A percentile compares a stretch with the other conserved stretches of the same genome.
phyloP scores from a whole-genome alignment of 2,888 invertebrate genomes.

The Leptinotarsa haldemani region DNA sequence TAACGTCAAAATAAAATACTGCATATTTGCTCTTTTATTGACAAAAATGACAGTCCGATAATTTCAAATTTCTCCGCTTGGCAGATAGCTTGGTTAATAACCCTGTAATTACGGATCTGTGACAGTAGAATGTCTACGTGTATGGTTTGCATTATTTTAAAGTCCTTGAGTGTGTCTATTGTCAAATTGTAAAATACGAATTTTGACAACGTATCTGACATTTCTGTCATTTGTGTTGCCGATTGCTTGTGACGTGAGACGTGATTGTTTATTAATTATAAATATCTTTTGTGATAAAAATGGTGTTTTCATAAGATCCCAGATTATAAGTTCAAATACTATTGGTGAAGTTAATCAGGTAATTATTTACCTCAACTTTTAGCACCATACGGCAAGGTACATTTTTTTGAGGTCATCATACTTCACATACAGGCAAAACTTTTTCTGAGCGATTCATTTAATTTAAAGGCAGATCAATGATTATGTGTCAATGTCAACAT shows the following conservation, averaged over 20 bases:
- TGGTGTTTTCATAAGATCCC: constrained; percentile 42
- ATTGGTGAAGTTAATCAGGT: constrained; percentile 19
- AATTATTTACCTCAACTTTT: constrained; percentile 3
- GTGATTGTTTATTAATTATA: constrained; percentile 43
- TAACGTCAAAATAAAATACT: too few species aligned
- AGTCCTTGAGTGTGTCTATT: not conserved
- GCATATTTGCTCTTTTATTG: too few species aligned
- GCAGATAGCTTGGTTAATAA: too few species aligned
- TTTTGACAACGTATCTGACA: not conserved
- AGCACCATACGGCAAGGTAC: not conserved
- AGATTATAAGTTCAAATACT: constrained; percentile 33
- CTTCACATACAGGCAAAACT: not conserved
- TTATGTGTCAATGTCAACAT: constrained; percentile 11
- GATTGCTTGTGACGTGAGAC: constrained; percentile 34
- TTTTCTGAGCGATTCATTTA: constrained; percentile 9
- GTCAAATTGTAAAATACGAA: not conserved
- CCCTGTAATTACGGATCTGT: too few species aligned
- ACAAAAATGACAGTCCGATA: too few species aligned
- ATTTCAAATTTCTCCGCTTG: too few species aligned
- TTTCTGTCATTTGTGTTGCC: constrained; percentile 19
- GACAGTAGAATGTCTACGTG: too few species aligned
- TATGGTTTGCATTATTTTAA: too few species aligned
- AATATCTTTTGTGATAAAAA: constrained; percentile 46
- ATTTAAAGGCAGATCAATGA: constrained; percentile 4
- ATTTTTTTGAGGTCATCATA: constrained; percentile 15